A percentile compares a stretch with the other conserved stretches of the same genome.
These are phyloP conservation scores for Aplysina aerophoba DNA, from an alignment of 37 sponge, comb jelly and placozoan genomes.

Conservation along the genomic window DNA sequence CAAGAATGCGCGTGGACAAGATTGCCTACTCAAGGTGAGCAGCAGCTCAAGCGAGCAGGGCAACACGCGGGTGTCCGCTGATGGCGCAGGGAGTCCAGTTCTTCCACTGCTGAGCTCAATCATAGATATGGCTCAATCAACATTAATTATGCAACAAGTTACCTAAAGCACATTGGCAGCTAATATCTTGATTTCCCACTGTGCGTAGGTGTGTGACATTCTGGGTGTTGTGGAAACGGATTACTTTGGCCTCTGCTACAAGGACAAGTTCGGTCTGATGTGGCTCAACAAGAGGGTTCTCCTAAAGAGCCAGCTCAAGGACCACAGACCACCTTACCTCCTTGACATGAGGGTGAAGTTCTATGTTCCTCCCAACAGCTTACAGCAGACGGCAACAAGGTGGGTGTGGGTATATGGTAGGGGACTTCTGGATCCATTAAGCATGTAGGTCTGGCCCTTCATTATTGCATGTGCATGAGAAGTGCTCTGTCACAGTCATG, in stretches of 20 bases:
- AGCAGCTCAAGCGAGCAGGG: neutral
- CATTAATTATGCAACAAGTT: neutral
- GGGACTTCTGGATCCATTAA: no score
- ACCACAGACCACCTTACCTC: constrained; percentile 45
- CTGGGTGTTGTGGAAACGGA: constrained; percentile 81
- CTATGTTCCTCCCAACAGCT: constrained; percentile 55
- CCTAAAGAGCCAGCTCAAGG: constrained; percentile 58
- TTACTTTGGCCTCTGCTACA: constrained; percentile 72
- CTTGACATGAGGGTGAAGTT: constrained; percentile 71
- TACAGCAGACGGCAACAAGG: constrained; percentile 73
- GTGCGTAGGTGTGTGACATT: constrained; percentile 67
- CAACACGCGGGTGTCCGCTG: no score
- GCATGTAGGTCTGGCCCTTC: no score
- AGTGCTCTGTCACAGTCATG: no score
- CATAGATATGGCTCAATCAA: neutral
- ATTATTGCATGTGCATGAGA: no score
- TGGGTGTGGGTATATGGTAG: neutral
- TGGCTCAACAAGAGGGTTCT: constrained; percentile 73
- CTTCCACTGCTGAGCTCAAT: no score
- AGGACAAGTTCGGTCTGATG: constrained; percentile 19
- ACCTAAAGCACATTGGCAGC: neutral
- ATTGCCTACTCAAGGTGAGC: constrained; percentile 61
- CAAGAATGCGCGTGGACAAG: constrained; percentile 46
- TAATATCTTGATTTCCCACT: neutral
- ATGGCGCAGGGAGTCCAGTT: no score